phyloP scores from a whole-genome alignment of 2,113 vertebrate species.

The Gulo gulo region DNA sequence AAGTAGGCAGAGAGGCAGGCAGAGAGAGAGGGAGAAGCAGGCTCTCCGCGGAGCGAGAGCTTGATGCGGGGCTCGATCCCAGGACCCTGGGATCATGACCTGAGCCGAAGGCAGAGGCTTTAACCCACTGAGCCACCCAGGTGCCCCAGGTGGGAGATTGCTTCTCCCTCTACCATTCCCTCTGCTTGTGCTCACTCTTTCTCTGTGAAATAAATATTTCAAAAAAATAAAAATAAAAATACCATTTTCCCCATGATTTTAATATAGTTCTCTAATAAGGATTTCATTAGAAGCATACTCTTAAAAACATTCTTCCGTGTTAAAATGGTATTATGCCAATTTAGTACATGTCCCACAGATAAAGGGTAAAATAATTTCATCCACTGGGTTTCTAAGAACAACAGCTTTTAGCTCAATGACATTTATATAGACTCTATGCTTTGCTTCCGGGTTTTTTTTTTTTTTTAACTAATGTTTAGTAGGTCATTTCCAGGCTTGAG shows the following conservation, averaged over 20 bases:
- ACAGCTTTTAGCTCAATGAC: conserved; percentile 3
- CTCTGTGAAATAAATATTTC: no score
- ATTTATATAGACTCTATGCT: background rate
- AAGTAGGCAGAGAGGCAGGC: no score
- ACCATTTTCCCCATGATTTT: background rate
- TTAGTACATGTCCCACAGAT: background rate
- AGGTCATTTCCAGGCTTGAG: background rate
- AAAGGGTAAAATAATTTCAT: conserved; percentile 7
- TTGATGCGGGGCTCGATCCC: no score
- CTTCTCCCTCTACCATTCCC: no score
- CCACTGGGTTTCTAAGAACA: conserved; percentile 19
- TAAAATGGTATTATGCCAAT: background rate
- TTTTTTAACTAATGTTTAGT: background rate
- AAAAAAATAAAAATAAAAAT: no score
- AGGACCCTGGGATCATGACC: no score
- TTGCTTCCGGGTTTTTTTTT: background rate
- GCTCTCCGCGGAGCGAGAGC: no score
- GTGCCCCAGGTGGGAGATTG: no score
- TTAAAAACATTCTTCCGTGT: background rate
- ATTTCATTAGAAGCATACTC: background rate
- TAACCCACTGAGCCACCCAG: no score
- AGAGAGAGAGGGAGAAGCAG: no score
- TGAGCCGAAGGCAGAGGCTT: no score
- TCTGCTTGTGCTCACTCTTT: no score
- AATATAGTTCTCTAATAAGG: background rate